A percentile compares a stretch with the other conserved stretches of the same genome.
Conservation (phyloP, 2,113 vertebrate genomes). For the Dromaius novaehollandiae region DNA sequence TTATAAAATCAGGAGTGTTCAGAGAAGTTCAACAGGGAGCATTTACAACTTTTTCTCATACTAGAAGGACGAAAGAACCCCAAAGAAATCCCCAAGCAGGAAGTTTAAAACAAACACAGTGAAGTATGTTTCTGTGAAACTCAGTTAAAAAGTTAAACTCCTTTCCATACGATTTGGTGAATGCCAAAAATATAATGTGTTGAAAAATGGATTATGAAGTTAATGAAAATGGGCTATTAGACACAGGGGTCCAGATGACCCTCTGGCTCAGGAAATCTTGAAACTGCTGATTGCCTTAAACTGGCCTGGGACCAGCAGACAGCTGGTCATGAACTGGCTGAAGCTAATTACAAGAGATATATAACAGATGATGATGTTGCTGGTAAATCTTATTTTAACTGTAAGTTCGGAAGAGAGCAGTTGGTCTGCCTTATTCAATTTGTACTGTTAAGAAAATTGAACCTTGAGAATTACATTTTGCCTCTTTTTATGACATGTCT, state of each 20-base stretch:
- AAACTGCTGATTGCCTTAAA: not conserved
- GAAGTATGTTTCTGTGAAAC: not conserved
- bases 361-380: not conserved
- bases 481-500: not conserved
- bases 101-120: not conserved
- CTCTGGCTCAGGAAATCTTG: conserved; percentile 1
- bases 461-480: not conserved
- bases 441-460: not conserved
- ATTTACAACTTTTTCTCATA: not conserved
- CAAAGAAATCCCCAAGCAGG: not conserved
- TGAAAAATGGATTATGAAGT: not conserved
- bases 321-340: not conserved
- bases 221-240: not conserved
- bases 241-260: not conserved
- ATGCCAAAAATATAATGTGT: not conserved
- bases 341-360: not conserved
- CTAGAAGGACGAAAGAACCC: not conserved
- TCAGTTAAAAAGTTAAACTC: not conserved
- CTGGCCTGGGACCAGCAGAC: conserved; percentile 8
- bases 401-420: not conserved
- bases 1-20: not conserved
- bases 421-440: not conserved
- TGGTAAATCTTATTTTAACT: not conserved
- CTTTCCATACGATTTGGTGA: not conserved
- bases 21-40: not conserved